Conservation (phyloP, 2,113 vertebrate species). For the Corvus moneduloides region DNA sequence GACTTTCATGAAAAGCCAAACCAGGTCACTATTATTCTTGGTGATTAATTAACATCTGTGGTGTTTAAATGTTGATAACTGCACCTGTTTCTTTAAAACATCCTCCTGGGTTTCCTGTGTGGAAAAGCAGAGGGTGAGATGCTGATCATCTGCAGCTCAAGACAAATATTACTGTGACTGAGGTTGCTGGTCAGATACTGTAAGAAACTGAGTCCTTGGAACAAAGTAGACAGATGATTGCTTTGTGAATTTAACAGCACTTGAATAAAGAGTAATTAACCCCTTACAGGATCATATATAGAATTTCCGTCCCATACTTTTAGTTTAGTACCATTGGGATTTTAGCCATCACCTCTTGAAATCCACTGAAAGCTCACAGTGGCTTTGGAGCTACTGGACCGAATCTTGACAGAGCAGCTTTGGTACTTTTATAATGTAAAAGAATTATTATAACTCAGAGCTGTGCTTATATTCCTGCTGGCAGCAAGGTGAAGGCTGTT, state of each 20-base stretch:
- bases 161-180: background rate
- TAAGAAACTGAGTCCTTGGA: background rate
- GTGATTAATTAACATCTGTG: background rate
- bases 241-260: background rate
- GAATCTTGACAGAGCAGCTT: background rate
- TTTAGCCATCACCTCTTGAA: background rate
- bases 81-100: background rate
- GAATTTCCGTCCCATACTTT: background rate
- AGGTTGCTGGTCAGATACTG: background rate
- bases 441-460: background rate
- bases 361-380: background rate
- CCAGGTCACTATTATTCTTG: background rate
- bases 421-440: background rate
- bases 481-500: background rate
- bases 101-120: background rate
- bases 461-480: background rate
- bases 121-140: background rate
- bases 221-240: background rate
- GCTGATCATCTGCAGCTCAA: background rate
- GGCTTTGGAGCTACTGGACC: background rate
- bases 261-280: constrained; percentile 1
- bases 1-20: background rate
- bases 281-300: background rate
- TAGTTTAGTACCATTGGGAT: background rate
- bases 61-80: background rate